These are phyloP conservation scores for Caenorhabditis inopinata DNA, from an alignment of 1,140 invertebrate genomes.

Conservation along the genomic window DNA sequence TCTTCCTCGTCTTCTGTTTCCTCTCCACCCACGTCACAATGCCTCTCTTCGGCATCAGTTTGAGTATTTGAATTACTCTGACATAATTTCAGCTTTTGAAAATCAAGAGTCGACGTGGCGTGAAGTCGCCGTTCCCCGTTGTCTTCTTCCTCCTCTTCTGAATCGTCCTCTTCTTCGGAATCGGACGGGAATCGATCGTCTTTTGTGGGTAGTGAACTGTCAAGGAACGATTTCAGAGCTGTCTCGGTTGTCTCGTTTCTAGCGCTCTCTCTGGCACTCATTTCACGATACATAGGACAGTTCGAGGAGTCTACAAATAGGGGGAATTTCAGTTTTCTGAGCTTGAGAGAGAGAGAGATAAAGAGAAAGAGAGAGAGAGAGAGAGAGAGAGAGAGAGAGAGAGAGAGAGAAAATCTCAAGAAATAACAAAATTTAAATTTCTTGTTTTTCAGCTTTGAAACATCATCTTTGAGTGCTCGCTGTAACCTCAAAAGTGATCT, in stretches of 20 bases:
- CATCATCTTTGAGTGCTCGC: too few species aligned
- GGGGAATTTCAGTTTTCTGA: too few species aligned
- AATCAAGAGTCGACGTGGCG: neutral
- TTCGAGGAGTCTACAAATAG: neutral
- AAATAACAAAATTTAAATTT: too few species aligned
- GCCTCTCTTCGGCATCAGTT: neutral
- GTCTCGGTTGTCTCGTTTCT: neutral
- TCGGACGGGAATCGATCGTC: neutral
- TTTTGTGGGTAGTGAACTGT: neutral
- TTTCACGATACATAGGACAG: neutral
- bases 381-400: neutral
- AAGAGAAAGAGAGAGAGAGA: neutral
- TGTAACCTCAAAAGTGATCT: too few species aligned
- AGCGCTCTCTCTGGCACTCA: slow-evolving; percentile 1
- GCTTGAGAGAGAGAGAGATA: neutral
- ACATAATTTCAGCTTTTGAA: neutral
- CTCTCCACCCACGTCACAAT: neutral
- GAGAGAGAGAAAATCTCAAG: neutral
- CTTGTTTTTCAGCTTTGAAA: too few species aligned
- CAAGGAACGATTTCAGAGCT: neutral
- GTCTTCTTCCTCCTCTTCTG: neutral
- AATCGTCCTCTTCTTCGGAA: slow-evolving; percentile 18
- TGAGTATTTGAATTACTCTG: neutral
- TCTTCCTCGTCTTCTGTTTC: neutral
- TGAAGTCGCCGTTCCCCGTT: too few species aligned